Percentiles rank a stretch among this genome's conserved stretches.
phyloP scores from a whole-genome alignment of 2,888 invertebrate genomes.

The Neocrepidodera transversa region DNA sequence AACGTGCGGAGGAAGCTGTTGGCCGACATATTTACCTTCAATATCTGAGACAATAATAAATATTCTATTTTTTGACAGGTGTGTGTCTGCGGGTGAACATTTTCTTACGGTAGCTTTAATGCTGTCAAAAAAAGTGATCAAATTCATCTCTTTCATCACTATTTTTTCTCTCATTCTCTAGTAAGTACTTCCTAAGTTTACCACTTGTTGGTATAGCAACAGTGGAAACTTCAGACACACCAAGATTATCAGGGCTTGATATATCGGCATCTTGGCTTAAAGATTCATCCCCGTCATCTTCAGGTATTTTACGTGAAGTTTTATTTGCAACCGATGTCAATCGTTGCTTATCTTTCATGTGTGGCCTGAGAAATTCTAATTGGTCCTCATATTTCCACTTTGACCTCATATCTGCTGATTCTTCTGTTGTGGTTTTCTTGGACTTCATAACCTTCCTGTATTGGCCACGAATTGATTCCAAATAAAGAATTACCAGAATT shows the following conservation, averaged over 20 bases:
- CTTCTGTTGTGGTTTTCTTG: slow-evolving; percentile 15
- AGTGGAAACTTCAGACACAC: slow-evolving; percentile 10
- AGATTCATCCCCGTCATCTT: slow-evolving; percentile 17
- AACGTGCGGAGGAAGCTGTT: too few relatives aligned
- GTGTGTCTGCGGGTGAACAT: slow-evolving; percentile 13
- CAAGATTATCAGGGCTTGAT: too few relatives aligned
- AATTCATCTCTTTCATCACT: slow-evolving; percentile 14
- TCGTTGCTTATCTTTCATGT: too few relatives aligned
- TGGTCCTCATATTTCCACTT: slow-evolving; percentile 22
- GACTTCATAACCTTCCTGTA: slow-evolving; percentile 10
- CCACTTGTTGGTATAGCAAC: slow-evolving; percentile 4
- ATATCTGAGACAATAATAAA: too few relatives aligned
- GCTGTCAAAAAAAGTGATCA: slow-evolving; percentile 16
- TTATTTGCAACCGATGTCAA: slow-evolving; percentile 17
- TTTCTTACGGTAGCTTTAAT: slow-evolving; percentile 13
- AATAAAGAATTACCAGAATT: too few relatives aligned
- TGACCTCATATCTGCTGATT: slow-evolving; percentile 8
- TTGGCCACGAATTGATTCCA: slow-evolving; percentile 20
- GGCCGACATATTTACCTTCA: too few relatives aligned
- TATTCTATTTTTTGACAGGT: slow-evolving; percentile 8
- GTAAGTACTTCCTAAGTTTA: slow-evolving; percentile 15
- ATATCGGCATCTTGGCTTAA: slow-evolving; percentile 17
- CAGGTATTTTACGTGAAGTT: slow-evolving; percentile 4
- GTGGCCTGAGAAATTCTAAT: slow-evolving; percentile 17
- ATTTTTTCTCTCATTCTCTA: slow-evolving; percentile 11